These are phyloP conservation scores for Pherbina coryleti DNA, from an alignment of 2,888 invertebrate species.

Conservation along the genomic window DNA sequence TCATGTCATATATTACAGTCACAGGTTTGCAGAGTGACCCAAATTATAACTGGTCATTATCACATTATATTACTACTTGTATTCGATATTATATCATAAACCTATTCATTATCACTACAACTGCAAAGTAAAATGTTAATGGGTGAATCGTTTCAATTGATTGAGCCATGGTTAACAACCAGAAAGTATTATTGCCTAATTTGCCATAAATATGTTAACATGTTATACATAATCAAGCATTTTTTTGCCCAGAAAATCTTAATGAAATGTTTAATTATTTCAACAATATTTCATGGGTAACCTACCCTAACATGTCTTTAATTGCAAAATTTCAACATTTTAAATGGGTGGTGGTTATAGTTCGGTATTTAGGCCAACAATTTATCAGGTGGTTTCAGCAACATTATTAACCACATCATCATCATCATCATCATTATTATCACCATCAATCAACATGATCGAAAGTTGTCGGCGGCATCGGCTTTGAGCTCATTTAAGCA, in stretches of 20 bases:
- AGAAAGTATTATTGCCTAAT: background rate
- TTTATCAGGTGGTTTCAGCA: constrained; percentile 11
- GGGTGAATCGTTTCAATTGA: background rate
- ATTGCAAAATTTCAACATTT: background rate
- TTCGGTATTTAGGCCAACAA: background rate
- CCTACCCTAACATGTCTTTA: background rate
- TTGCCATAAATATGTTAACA: too few species aligned
- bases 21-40: background rate
- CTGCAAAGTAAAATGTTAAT: too few species aligned
- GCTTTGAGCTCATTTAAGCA: background rate
- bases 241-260: too few species aligned
- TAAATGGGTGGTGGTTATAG: too few species aligned
- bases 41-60: background rate
- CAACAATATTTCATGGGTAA: background rate
- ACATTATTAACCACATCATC: background rate
- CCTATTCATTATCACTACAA: too few species aligned
- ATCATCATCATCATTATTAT: background rate
- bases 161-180: background rate
- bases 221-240: too few species aligned
- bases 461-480: background rate
- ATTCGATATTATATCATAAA: too few species aligned
- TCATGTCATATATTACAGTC: background rate
- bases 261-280: background rate
- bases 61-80: too few species aligned
- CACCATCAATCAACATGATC: background rate